Evolutionary conservation across 1,140 invertebrate genomes (phyloP), one percentile per base, ranked within the genome.

Genomic region (Trichonephila inaurata): DNA sequence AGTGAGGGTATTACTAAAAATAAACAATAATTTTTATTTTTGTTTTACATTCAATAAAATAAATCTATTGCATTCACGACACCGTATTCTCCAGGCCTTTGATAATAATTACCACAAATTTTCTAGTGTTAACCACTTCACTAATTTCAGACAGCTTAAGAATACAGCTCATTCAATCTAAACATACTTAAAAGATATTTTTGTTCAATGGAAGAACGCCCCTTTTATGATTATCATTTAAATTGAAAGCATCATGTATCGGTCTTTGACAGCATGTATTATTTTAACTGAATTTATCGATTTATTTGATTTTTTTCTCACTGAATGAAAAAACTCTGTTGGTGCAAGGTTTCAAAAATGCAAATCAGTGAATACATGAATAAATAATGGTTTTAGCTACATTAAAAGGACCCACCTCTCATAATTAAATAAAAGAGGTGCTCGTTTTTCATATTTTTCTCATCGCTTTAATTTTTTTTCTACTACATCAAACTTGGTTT

Each of bases 231-330:
- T 64, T 64, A 64, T 64, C 62, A 64, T 64, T 19, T 16, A 64
- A 64, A 64, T 64, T 64, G 62, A 64, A 64, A 64, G 62, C 62
- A 64, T 64, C 62, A 64, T 64, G 62, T 64, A 64, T 18, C 62
- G 62, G 21, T 64, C 62, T 64, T 18, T 64, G 62, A 64, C 62
- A 19, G 62, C 21, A 64, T 64, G 62, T 64, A 64, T 64, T 64
- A 64, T 64, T 64, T 64, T 21, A 64, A 64, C 62, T 19, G 62
- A 64, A 64, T 64, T 64, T 64, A 64, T 64, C 62, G 62, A 64
- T 64, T 64, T 21, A 64, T 64, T 64, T 64, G 62, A 64, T 12
- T 64, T 64, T 64, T 64, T 21, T 16, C 16, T 2, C 16, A 64
- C 7, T 5, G 62, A 64, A 64, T 18, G 21, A 64, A 64, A 62